Evolutionary conservation across 2,797 vertebrate genomes (phyloP), one percentile per base, ranked within the genome.

Genomic region (Paramormyrops hopkinsi): DNA sequence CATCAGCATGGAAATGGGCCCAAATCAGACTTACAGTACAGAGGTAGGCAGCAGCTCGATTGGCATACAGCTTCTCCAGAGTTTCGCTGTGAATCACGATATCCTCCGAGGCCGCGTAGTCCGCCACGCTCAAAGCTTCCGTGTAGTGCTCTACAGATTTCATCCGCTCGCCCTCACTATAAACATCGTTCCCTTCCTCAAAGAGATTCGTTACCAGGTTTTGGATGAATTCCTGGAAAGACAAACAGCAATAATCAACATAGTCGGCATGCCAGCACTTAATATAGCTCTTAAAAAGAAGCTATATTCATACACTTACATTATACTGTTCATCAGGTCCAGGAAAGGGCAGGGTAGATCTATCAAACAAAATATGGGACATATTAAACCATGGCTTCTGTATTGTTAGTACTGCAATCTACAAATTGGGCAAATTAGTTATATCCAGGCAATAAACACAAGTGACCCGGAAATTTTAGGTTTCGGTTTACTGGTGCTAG

Each of bases 291-390:
- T 54, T 54, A 7, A 51, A 56, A 1, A 54, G 11, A 33, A 29
- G 84, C 22, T 37, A 50, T 86, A 33, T 6, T 4, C 41, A 9
- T 22, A 29, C 17, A 90, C 88, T 97, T 95, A 99, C 98, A 97
- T 98, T 97, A 96, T 99, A 99, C 88, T 98, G 96, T 8, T 98
- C 97, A 92, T 98, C 97, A 0, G 95, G 96, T 91, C 98, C 98
- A 91, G 97, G 97, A 93, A 96, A 99, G 2, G 98, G 98, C 92
- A 99, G 95, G 1, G 98, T 97, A 88, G 98, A 99, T 94, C 98
- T 99, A 62, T 91, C 88, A 69, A 92, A 88, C 2, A 88, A 82
- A 88, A 85, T n/a, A 54, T 25, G 19, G 19, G 9, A 87, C 85
- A 86, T 17, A 56, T 54, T 50, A 87, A 37, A 56, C 50, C 22